Evolutionary conservation across 2,888 invertebrate genomes (phyloP), one percentile per base, ranked within the genome.

Genomic region (Quadroppia sp.): DNA sequence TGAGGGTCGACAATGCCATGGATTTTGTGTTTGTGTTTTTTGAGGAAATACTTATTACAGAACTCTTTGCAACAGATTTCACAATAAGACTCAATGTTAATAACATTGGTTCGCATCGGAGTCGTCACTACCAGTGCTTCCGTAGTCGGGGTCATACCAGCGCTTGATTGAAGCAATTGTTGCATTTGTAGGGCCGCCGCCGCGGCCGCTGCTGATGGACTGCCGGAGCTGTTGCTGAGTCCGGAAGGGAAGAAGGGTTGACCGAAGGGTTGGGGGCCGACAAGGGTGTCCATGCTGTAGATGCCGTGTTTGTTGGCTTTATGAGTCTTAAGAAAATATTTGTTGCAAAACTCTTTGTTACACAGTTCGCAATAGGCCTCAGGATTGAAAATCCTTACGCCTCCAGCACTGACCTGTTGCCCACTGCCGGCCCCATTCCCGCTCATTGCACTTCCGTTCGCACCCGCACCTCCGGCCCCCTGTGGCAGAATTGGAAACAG

Each of bases 261-360:
- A 28, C 69, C 69, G 40, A 40, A 69, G 11, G 40, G 23, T 20
- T 69, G 42, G 17, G 69, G 69, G 7, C 69, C 69, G 45, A 69
- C 69, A 45, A 69, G 45, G 74, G 77, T 75, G 64, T 81, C 81
- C 71, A 86, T 88, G 75, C 88, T 88, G 81, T 92, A 93, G 78
- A 97, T 94, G 36, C 95, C 95, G 83, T 98, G 97, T 81, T 95
- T 96, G 83, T 96, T 96, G 42, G 96, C 94, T 83, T 94, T 94
- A 85, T 98, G 97, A 75, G 97, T 97, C 84, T 97, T 96, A 32
- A 98, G 86, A 83, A 96, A 97, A 84, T 97, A 96, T 82, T 96
- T 96, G 86, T 97, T 96, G 85, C 97, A 97, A 84, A 98, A 98
- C 84, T 97, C 97, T 82, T 96, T 94, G 85, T 96, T 94, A 86